Evolutionary conservation across 2,113 vertebrate genomes (phyloP).

Genomic region (Aramus guarauna): DNA sequence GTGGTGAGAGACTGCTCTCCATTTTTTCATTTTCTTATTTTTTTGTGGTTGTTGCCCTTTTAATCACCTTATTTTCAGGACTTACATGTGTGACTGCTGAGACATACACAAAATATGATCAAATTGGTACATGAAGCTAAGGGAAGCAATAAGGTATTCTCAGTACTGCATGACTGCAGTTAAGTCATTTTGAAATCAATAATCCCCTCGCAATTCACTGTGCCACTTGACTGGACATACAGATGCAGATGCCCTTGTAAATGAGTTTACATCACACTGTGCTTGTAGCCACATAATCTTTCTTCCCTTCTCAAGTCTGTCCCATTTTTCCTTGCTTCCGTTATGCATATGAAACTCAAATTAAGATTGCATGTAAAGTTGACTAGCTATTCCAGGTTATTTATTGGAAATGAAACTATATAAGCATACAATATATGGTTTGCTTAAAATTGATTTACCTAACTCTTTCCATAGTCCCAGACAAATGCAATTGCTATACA

Average conservation of each 20-base stretch:
- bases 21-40: neutral
- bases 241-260: constrained; percentile 61
- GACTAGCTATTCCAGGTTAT: constrained; percentile 56
- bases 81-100: constrained; percentile 10
- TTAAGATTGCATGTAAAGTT: constrained; percentile 59
- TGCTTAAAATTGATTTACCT: constrained; percentile 58
- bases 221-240: constrained; percentile 64
- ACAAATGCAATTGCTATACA: neutral
- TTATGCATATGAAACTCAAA: constrained; percentile 56
- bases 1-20: neutral
- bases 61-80: constrained; percentile 43
- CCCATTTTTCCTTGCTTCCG: constrained; percentile 27
- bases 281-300: constrained; percentile 58
- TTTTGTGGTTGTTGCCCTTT: neutral
- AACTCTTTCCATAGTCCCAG: neutral
- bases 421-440: constrained; percentile 53
- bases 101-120: constrained; percentile 41
- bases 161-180: constrained; percentile 49
- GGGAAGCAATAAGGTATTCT: constrained; percentile 38
- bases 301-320: constrained; percentile 18
- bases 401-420: constrained; percentile 60
- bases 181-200: constrained; percentile 65
- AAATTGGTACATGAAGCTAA: constrained; percentile 34
- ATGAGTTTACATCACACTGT: constrained; percentile 39
- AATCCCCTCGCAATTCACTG: constrained; percentile 48